Conservation (phyloP, 2,797 vertebrate genomes). For the Prunella strophiata region DNA sequence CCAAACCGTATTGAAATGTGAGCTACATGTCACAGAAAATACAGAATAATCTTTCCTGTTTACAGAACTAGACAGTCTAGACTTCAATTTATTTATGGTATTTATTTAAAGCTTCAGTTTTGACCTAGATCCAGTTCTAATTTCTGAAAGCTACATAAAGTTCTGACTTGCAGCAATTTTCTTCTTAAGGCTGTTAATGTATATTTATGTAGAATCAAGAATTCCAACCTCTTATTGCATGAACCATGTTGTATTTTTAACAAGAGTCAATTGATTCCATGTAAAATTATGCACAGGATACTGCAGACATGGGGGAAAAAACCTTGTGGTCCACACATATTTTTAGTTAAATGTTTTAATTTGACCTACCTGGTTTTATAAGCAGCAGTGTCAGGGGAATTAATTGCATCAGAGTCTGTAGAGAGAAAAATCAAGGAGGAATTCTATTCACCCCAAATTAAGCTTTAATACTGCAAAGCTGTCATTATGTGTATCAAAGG, state of each 20-base stretch:
- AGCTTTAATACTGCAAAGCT: conserved; percentile 18
- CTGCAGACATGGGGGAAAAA: neutral
- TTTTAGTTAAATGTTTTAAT: conserved; percentile 10
- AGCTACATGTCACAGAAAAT: conserved; percentile 3
- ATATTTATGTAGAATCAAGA: neutral
- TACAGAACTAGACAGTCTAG: conserved; percentile 5
- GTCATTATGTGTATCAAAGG: conserved; percentile 25
- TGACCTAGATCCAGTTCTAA: conserved; percentile 23
- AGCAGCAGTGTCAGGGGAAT: neutral
- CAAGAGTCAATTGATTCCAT: neutral
- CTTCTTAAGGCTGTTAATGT: neutral
- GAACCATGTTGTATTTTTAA: neutral
- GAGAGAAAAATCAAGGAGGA: conserved; percentile 30
- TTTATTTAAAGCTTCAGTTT: conserved; percentile 46
- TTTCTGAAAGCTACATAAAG: conserved; percentile 14
- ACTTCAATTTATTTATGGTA: conserved; percentile 12
- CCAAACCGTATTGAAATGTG: neutral
- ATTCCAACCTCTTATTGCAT: neutral
- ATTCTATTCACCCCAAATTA: conserved; percentile 37
- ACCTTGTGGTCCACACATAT: neutral
- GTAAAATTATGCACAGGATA: neutral
- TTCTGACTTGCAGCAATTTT: conserved; percentile 8
- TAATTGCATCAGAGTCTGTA: neutral
- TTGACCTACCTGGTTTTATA: neutral
- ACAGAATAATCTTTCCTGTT: conserved; percentile 22